A percentile compares a stretch with the other conserved stretches of the same genome.
These are phyloP conservation scores for Lordiphosa mommai DNA, from an alignment of 1,140 invertebrate species.

Conservation along the genomic window DNA sequence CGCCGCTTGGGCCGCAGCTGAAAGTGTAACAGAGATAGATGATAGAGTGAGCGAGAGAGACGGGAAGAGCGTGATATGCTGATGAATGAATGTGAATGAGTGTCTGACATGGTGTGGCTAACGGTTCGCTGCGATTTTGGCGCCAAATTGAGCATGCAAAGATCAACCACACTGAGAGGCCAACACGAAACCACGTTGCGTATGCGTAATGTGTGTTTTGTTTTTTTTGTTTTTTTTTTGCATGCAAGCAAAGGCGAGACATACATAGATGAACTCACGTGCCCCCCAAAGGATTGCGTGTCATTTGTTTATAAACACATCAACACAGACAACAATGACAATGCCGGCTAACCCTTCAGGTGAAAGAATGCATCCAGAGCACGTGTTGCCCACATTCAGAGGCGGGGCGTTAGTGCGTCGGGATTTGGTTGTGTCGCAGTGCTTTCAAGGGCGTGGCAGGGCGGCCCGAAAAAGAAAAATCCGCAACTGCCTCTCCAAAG, in stretches of 20 bases:
- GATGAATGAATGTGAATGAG: slow-evolving; percentile 32
- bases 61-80: too few species aligned
- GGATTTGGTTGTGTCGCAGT: neutral
- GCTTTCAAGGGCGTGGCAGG: slow-evolving; percentile 9
- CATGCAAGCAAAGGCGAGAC: slow-evolving; percentile 41
- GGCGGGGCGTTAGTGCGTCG: slow-evolving; percentile 1
- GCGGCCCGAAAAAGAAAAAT: slow-evolving; percentile 10
- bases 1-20: slow-evolving; percentile 18
- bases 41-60: neutral
- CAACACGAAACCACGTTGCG: slow-evolving; percentile 39
- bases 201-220: slow-evolving; percentile 68
- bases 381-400: neutral
- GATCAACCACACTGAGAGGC: slow-evolving; percentile 36
- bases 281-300: slow-evolving; percentile 68
- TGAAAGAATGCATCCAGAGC: slow-evolving; percentile 4
- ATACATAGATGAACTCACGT: slow-evolving; percentile 24
- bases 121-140: slow-evolving; percentile 58
- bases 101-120: slow-evolving; percentile 16
- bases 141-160: slow-evolving; percentile 68
- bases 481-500: neutral
- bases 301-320: slow-evolving; percentile 75
- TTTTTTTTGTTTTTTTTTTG: too few species aligned
- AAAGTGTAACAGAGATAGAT: slow-evolving; percentile 1
- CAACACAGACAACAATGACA: slow-evolving; percentile 18
- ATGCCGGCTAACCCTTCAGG: slow-evolving; percentile 1